phyloP scores from a whole-genome alignment of 2,888 invertebrate species.

The Cerceris ruficornis region DNA sequence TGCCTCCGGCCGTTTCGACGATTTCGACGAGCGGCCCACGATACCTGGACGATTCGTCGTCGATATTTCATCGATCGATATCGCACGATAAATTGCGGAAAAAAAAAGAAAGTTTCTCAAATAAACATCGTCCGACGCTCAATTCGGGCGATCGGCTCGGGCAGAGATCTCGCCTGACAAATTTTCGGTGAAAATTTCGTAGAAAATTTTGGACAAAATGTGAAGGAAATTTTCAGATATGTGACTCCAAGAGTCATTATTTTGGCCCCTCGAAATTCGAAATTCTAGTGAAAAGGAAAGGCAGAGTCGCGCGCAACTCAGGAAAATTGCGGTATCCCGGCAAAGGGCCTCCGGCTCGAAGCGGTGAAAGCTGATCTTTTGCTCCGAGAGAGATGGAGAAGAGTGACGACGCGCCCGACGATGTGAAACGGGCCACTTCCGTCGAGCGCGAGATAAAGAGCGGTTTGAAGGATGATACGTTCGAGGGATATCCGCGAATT shows the following conservation, averaged over 20 bases:
- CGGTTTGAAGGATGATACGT: constrained; percentile 67
- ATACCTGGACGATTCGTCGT: too few species aligned
- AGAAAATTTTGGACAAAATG: constrained; percentile 33
- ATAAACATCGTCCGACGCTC: too few species aligned
- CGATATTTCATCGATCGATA: too few species aligned
- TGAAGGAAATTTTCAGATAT: constrained; percentile 27
- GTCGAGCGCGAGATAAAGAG: constrained; percentile 67
- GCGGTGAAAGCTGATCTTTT: too few species aligned
- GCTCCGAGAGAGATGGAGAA: constrained; percentile 60
- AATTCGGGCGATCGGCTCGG: too few species aligned
- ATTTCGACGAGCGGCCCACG: too few species aligned
- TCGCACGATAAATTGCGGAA: too few species aligned
- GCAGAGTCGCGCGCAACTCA: too few species aligned
- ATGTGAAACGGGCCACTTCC: constrained; percentile 67
- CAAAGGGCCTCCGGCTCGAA: too few species aligned
- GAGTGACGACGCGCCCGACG: constrained; percentile 69
- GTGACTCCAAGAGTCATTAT: neutral
- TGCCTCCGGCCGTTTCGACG: too few species aligned
- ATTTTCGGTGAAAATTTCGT: neutral
- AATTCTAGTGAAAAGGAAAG: neutral
- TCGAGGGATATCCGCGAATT: constrained; percentile 52
- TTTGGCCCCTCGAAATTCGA: neutral
- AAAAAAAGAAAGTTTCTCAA: too few species aligned
- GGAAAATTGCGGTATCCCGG: too few species aligned
- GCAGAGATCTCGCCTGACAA: neutral